Base-by-base conservation (phyloP, 2,797 vertebrate species). In the Carcharodon carcharias region DNA sequence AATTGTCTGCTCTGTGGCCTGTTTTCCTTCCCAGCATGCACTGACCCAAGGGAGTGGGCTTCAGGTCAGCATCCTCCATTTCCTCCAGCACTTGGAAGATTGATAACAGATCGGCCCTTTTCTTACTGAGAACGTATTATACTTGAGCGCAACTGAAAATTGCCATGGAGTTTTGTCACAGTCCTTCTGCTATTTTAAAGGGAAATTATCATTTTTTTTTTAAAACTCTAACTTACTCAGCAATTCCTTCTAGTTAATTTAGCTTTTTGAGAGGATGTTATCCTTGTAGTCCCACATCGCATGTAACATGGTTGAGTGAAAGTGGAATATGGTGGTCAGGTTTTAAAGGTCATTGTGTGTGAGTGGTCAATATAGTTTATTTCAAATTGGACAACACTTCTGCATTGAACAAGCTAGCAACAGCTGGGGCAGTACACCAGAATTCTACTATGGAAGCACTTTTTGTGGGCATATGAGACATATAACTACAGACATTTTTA, bases 1-100 rank as follows among this genome's bases (percentile, higher is more conserved):
- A 99, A 99, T 99, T 99, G 99, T 99, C 99, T 99, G 98, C 98
- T 98, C 98, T 98, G 98, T 98, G 98, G 98, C 98, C 98, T 98
- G 98, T 98, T 98, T 98, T 98, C 98, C 98, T 98, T 98, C 98
- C 98, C 98, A 98, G 98, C 98, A 98, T 97, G 98, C 96, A 97
- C 97, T 98, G 98, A 98, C 98, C 98, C 98, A 97, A 97, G 98
- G 98, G 98, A 98, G 97, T 96, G 97, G 97, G 97, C 97, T 97
- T 97, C 45, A 96, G 98, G 98, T 98, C 98, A 96, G 96, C 35
- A 58, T 96, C 97, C 97, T 97, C 97, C 96, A 97, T 97, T 97
- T 98, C 98, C 98, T 98, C 98, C 97, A 96, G 97, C 98, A 97
- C 97, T 97, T 96, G 97, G 96, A 97, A 98, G 98, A 98, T 98